Base-by-base conservation (phyloP, 2,888 invertebrate genomes). In the Gasteruption jaculator region DNA sequence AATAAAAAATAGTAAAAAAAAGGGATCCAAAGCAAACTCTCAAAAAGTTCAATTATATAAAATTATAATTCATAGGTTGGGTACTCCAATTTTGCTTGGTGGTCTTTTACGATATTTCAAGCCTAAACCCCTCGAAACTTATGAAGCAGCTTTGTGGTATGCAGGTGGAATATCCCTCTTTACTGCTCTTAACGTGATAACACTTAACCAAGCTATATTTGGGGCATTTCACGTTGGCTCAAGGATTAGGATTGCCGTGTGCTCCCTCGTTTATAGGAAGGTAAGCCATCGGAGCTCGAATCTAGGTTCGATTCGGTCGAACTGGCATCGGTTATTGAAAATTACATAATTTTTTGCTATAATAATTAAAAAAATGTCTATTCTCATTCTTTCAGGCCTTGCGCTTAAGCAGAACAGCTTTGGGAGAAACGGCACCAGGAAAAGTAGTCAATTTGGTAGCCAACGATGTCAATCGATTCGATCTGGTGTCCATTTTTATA, bases 381-480 rank as follows among this genome's bases (percentile, higher is more conserved):
- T 42, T 35, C 40, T 25, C 12, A 8, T 37, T 41, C 29, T 62
- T 63, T 34, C 48, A 77, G 77, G 74, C 84, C 1, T 66, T 86
- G 29, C 74, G 75, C 46, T 69, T 86, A 25, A 85, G 82, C 57
- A 79, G 78, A 58, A 75, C 76, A 1, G 83, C 91, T 0, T 67
- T 92, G 25, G 85, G 86, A 1, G 81, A 90, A 60, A 91, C 91
- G 0, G 86, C 91, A 14, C 71, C 71, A 1, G 73, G 73, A 5
- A 73, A 73, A 54, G 61, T 74, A 5, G 73, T 74, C 6, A 74
- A 74, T 59, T 58, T 74, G 21, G 60, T 68, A 36, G 93, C 94
- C 1, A 95, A 94, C 62, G 96, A 96, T 72, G 94, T 95, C 14
- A 89, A 88, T 68, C 82, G 94, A 48, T 88, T 96, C 64, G 95